phyloP scores from a whole-genome alignment of 2,797 vertebrate genomes.

The Alosa sapidissima region DNA sequence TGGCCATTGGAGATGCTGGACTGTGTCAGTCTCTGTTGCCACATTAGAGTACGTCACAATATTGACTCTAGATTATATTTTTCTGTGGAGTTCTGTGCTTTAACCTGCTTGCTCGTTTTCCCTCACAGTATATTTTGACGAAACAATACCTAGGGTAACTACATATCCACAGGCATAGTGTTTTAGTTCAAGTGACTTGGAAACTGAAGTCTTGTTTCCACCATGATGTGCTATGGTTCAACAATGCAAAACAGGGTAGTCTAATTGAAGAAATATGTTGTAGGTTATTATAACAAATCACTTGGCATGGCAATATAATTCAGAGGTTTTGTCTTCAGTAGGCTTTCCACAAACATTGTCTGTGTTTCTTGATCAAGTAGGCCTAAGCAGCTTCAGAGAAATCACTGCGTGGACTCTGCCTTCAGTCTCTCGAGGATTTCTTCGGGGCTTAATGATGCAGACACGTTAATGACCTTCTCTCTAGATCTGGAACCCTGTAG shows the following conservation, averaged over 20 bases:
- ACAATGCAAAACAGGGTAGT: neutral
- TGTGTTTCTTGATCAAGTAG: neutral
- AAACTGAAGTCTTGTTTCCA: neutral
- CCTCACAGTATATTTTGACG: too few species aligned
- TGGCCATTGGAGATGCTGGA: neutral
- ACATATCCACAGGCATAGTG: neutral
- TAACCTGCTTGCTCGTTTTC: neutral
- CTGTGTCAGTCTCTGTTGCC: neutral
- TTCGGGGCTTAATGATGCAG: constrained; percentile 75
- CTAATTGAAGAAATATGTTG: neutral
- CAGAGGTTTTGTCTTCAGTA: neutral
- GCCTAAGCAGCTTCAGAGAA: neutral
- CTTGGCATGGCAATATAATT: neutral
- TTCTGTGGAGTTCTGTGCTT: neutral
- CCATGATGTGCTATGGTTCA: neutral
- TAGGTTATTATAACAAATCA: neutral
- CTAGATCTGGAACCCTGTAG: constrained; percentile 87
- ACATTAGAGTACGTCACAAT: neutral
- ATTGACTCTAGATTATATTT: neutral
- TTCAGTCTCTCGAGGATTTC: constrained; percentile 82
- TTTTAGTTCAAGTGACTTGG: neutral
- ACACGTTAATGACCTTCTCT: constrained; percentile 87
- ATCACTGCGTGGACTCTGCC: constrained; percentile 68
- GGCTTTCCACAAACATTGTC: neutral
- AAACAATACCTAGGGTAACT: too few species aligned